Percentiles rank a stretch among this genome's conserved stretches.
Evolutionary conservation across 2,797 vertebrate species (phyloP).

Genomic region (Gymnoscopelus microlampas): DNA sequence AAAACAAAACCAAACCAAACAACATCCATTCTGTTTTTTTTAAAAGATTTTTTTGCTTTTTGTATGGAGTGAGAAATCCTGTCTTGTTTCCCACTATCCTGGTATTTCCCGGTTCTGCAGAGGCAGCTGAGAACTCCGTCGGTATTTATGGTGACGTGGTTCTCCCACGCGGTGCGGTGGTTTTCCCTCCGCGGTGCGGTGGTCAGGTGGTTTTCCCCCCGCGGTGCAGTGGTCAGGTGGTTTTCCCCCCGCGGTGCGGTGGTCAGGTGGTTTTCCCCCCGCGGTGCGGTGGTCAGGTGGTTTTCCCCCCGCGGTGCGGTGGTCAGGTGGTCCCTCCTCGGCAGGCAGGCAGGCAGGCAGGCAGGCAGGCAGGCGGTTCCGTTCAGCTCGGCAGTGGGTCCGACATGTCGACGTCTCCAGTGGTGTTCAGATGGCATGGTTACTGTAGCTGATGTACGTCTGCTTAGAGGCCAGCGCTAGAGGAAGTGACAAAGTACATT

Average conservation of each 20-base stretch:
- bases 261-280: no score
- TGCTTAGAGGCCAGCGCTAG: conserved; percentile 92
- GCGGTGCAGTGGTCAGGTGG: no score
- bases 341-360: no score
- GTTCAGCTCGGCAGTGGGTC: conserved; percentile 20
- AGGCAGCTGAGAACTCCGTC: conserved; percentile 50
- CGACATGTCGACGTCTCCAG: no score
- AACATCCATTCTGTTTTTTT: conserved; percentile 54
- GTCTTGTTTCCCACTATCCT: conserved; percentile 56
- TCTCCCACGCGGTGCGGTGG: conserved; percentile 9
- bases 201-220: no score
- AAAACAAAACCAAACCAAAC: conserved; percentile 24
- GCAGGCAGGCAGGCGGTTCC: conserved; percentile 36
- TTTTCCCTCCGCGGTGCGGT: no score
- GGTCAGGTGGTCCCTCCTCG: conserved; percentile 55
- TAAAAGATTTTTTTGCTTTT: neutral
- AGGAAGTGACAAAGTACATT: conserved; percentile 1
- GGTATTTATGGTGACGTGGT: conserved; percentile 24
- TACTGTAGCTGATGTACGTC: conserved; percentile 97
- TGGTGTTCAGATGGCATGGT: conserved; percentile 89
- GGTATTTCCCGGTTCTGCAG: conserved; percentile 9
- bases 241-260: no score
- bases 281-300: conserved; percentile 31
- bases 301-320: neutral
- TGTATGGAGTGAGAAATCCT: conserved; percentile 56